These are phyloP conservation scores for Condylura cristata DNA, from an alignment of 2,113 vertebrate species.

Conservation along the genomic window DNA sequence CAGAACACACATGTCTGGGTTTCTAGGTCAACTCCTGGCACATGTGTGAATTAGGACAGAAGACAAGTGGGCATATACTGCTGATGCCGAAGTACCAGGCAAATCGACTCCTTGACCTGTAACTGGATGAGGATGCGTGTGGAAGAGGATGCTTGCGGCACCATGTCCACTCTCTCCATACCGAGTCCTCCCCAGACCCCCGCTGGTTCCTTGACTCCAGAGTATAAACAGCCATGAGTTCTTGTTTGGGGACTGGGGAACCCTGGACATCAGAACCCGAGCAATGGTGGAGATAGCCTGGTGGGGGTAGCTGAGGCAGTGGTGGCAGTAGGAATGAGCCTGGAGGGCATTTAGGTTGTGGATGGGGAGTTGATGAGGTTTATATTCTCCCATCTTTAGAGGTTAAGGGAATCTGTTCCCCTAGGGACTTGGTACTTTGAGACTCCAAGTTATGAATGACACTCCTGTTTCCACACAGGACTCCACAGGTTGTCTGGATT, in stretches of 20 bases:
- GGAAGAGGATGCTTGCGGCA: not conserved
- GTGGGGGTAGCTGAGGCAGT: not conserved
- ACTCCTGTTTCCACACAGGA: not conserved
- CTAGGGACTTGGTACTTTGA: not conserved
- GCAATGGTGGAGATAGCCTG: not conserved
- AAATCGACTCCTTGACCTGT: not conserved
- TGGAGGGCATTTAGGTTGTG: not conserved
- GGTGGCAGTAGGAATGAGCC: not conserved
- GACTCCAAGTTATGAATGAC: not conserved
- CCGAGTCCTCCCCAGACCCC: not conserved
- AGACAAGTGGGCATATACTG: not conserved
- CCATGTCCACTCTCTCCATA: not conserved
- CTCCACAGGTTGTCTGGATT: not conserved
- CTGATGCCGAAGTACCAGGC: not conserved
- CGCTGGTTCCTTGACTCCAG: not conserved
- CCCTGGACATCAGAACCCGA: not conserved
- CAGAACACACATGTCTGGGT: not conserved
- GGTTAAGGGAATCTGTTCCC: not conserved
- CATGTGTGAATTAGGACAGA: not conserved
- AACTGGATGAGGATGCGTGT: not conserved
- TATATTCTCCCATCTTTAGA: slow-evolving; percentile 5
- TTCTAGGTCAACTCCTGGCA: not conserved
- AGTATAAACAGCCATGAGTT: not conserved
- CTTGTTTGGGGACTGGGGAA: not conserved
- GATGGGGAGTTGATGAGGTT: not conserved